Evolutionary conservation across 2,888 invertebrate genomes (phyloP).

Genomic region (Elegia similella): DNA sequence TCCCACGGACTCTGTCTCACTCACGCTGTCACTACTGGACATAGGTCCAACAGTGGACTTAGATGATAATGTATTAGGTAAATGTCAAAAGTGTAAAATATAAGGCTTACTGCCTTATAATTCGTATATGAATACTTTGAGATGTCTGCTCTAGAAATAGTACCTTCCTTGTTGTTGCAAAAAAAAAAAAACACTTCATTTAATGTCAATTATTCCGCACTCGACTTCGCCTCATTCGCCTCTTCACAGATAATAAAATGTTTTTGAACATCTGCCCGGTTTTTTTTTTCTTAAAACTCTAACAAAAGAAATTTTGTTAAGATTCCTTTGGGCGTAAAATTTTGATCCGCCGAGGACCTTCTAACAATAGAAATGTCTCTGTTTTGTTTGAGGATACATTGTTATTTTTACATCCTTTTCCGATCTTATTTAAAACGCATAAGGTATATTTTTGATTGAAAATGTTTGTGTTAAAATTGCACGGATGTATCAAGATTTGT

Average conservation of each 20-base stretch:
- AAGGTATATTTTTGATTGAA: background rate
- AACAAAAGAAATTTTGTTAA: constrained; percentile 42
- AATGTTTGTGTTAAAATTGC: background rate
- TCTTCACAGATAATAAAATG: constrained; percentile 46
- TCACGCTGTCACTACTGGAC: no score
- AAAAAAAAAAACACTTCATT: constrained; percentile 51
- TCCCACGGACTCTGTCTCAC: no score
- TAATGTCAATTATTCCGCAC: constrained; percentile 65
- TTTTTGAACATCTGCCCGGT: constrained; percentile 61
- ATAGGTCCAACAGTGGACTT: no score
- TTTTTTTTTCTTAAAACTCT: constrained; percentile 37
- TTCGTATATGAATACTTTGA: background rate
- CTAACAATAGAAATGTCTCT: constrained; percentile 42
- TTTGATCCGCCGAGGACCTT: constrained; percentile 46
- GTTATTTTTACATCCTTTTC: background rate
- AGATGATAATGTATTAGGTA: no score
- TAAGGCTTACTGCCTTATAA: no score
- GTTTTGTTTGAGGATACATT: constrained; percentile 31
- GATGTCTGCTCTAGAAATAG: background rate
- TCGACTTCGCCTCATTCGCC: constrained; percentile 55
- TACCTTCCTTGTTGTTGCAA: constrained; percentile 5
- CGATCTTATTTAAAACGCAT: background rate
- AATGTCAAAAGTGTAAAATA: no score
- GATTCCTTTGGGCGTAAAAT: constrained; percentile 63
- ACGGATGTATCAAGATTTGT: constrained; percentile 4